Base-by-base conservation (phyloP, 1,140 invertebrate genomes). In the Acromyrmex echinatior region DNA sequence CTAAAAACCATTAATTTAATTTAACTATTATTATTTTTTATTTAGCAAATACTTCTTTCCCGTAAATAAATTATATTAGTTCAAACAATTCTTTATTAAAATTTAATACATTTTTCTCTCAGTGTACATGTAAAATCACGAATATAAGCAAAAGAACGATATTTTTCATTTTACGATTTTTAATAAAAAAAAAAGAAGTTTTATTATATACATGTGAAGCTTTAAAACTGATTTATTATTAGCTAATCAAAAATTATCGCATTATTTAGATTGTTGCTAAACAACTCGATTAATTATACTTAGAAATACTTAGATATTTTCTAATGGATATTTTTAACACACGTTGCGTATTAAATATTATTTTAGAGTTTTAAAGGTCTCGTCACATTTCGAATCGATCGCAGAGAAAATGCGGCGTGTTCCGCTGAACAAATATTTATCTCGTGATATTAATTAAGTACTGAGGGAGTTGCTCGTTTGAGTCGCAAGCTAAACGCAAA, bases 361-460 rank as follows among this genome's bases (percentile, higher is more conserved):
- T 45, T 45, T 45, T 45, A 45, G 9, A 10, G 56, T 35, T 74
- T 60, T 16, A 3, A 60, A 14, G 63, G 39, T 35, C 12, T 82
- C 7, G 4, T 73, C 18, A 21, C 31, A 56, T 84, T 74, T 56
- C n/a, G 49, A 28, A 79, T 65, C 58, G 31, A 66, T 78, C 21
- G 60, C 16, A 49, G 25, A 79, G 45, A 58, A 78, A 56, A 80
- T 68, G 62, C 53, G 21, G 76, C 21, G n/a, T n/a, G 49, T 79
- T 28, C 39, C 35, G 21, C 21, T 28, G 74, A 45, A 4, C 25
- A 86, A 86, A 77, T 86, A 86, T 86, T 78, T 77, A 49, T 80
- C 74, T 60, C 16, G 74, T 28, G 49, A 56, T 66, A 78, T 80
- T 79, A 84, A 84, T 84, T 76, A 84, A 74, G 80, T 63, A 63